phyloP scores from a whole-genome alignment of 2,888 invertebrate species.

The Melanophora roralis region DNA sequence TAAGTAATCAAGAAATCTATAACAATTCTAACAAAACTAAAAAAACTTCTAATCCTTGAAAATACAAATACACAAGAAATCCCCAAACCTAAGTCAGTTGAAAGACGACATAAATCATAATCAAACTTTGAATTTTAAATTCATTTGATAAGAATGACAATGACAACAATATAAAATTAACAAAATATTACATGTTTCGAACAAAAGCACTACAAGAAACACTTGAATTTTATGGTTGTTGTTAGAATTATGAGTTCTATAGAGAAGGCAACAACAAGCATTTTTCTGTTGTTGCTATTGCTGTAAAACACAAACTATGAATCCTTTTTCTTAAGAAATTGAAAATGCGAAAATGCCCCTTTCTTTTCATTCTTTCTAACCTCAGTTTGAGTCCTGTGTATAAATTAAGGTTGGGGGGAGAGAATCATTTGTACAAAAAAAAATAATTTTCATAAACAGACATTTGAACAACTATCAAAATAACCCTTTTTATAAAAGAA shows the following conservation, averaged over 20 bases:
- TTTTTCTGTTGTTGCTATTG: background rate
- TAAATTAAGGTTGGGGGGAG: background rate
- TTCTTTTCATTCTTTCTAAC: background rate
- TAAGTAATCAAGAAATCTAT: conserved; percentile 1
- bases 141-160: conserved; percentile 36
- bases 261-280: background rate
- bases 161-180: conserved; percentile 53
- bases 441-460: conserved; percentile 27
- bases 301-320: conserved; percentile 11
- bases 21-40: conserved; percentile 20
- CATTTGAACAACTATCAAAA: conserved; percentile 24
- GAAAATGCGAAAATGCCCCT: background rate
- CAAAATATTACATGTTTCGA: conserved; percentile 43
- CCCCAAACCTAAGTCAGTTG: background rate
- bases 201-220: conserved; percentile 44
- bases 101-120: conserved; percentile 52
- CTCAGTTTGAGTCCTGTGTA: too few species aligned
- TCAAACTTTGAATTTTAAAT: conserved; percentile 47
- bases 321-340: conserved; percentile 14
- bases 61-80: conserved; percentile 10
- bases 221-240: conserved; percentile 52
- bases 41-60: conserved; percentile 22
- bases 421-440: conserved; percentile 9
- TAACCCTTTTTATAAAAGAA: conserved; percentile 8
- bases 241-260: conserved; percentile 19